Evolutionary conservation across 2,888 invertebrate species (phyloP).

Genomic region (Folsomia candida): DNA sequence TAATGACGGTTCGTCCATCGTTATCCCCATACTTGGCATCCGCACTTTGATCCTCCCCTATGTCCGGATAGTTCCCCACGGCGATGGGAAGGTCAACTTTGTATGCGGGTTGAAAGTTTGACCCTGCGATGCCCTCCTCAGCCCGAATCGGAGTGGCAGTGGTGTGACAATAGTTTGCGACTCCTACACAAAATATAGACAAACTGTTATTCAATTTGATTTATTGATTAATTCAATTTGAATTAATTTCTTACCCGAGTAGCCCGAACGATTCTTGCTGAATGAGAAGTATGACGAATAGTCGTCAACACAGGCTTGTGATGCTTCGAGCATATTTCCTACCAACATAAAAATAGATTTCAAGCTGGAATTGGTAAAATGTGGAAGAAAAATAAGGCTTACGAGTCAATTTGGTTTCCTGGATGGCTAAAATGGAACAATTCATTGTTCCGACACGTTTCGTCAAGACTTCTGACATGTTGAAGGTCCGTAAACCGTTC

Average conservation of each 20-base stretch:
- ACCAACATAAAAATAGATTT: not conserved
- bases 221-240: not conserved
- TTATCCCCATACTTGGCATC: constrained; percentile 28
- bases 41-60: constrained; percentile 12
- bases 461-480: constrained; percentile 29
- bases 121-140: constrained; percentile 27
- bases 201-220: not conserved
- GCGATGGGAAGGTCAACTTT: not conserved
- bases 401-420: constrained; percentile 44
- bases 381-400: not conserved
- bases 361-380: not conserved
- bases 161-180: constrained; percentile 36
- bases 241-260: constrained; percentile 25
- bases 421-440: constrained; percentile 31
- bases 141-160: constrained; percentile 29
- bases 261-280: constrained; percentile 30
- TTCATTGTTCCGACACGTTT: constrained; percentile 17
- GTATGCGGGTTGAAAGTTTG: not conserved
- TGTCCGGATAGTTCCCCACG: constrained; percentile 22
- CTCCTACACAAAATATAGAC: constrained; percentile 20
- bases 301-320: constrained; percentile 23
- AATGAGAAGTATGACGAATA: constrained; percentile 43
- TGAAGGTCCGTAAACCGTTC: constrained; percentile 41
- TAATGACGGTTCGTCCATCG: constrained; percentile 39
- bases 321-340: constrained; percentile 30